phyloP scores from a whole-genome alignment of 2,888 invertebrate species.

The Habrosyne pyritoides region DNA sequence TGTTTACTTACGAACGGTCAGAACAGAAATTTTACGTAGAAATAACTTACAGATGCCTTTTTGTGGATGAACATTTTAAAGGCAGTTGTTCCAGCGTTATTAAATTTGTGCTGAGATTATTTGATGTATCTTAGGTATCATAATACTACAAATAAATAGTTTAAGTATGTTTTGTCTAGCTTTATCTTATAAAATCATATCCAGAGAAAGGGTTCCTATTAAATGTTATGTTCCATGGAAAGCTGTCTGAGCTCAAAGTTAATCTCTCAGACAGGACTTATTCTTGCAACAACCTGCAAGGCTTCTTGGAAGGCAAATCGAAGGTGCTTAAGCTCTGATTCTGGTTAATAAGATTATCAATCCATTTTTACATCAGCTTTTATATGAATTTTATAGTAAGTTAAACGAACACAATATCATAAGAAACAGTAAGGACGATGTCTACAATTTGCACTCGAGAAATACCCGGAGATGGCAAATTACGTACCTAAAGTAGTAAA shows the following conservation, averaged over 20 bases:
- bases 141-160: too few species aligned
- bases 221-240: too few species aligned
- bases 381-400: neutral
- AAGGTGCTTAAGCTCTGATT: too few species aligned
- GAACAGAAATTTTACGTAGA: conserved; percentile 30
- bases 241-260: too few species aligned
- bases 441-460: conserved; percentile 6
- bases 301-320: too few species aligned
- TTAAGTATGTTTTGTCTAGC: too few species aligned
- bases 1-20: conserved; percentile 24
- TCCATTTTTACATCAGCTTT: too few species aligned
- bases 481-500: conserved; percentile 51
- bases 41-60: conserved; percentile 19
- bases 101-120: neutral
- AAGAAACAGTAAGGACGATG: neutral
- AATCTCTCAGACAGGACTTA: too few species aligned
- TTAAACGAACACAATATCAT: neutral
- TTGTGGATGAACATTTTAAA: neutral
- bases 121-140: neutral
- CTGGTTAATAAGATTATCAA: too few species aligned
- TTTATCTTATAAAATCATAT: too few species aligned
- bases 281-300: too few species aligned
- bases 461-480: conserved; percentile 40
- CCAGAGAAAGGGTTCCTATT: too few species aligned
- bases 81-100: neutral